These are phyloP conservation scores for Microcaecilia unicolor DNA, from an alignment of 2,797 vertebrate genomes.

Conservation along the genomic window DNA sequence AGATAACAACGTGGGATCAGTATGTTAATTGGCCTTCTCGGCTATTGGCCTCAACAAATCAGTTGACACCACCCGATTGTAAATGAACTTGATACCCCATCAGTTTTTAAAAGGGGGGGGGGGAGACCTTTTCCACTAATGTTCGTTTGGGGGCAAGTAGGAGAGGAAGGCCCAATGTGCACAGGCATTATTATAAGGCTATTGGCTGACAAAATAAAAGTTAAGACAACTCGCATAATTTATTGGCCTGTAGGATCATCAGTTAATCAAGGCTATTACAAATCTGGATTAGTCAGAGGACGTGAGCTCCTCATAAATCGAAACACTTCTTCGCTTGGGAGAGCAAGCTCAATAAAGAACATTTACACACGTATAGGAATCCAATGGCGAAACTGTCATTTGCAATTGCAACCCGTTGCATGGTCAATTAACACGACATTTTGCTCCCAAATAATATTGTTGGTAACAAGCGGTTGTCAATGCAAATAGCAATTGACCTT, in stretches of 20 bases:
- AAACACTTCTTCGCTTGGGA: no score
- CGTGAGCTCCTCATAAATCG: no score
- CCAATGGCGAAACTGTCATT: not conserved
- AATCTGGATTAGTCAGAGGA: no score
- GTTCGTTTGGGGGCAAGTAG: no score
- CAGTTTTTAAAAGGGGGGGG: not conserved
- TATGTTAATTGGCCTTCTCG: constrained; percentile 30
- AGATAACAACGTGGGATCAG: constrained; percentile 8
- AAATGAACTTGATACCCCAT: constrained; percentile 77
- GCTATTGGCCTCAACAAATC: constrained; percentile 60
- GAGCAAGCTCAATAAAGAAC: not conserved
- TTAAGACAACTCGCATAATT: not conserved
- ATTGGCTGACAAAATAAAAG: not conserved
- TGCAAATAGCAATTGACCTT: no score
- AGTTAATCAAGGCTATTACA: no score
- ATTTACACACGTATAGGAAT: no score
- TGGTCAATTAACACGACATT: no score
- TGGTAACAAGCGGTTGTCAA: no score
- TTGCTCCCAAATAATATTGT: not conserved
- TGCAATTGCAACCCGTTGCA: no score
- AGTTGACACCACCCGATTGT: constrained; percentile 63
- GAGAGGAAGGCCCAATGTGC: no score
- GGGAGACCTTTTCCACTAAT: not conserved
- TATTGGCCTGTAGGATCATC: not conserved
- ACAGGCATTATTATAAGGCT: not conserved